These are phyloP conservation scores for Meloidogyne chitwoodi DNA, from an alignment of 1,140 invertebrate genomes.

Conservation along the genomic window DNA sequence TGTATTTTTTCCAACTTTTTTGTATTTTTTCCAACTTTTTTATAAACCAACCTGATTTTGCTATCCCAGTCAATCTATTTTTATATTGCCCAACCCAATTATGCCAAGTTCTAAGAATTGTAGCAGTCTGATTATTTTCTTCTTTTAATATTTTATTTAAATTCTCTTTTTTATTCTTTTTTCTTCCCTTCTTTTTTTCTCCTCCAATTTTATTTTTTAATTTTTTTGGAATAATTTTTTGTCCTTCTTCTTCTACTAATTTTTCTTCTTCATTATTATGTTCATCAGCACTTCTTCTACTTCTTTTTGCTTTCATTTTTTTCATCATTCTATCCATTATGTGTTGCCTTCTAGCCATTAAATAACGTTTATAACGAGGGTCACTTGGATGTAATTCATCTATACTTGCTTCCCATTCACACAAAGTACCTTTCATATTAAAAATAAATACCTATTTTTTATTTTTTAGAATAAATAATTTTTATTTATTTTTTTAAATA, in stretches of 20 bases:
- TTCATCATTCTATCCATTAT: neutral
- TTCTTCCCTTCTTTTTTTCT: neutral
- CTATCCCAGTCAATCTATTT: conserved; percentile 38
- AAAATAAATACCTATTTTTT: neutral
- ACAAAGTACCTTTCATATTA: conserved; percentile 26
- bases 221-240: neutral
- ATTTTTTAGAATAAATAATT: too few relatives aligned
- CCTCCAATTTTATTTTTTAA: neutral
- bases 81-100: conserved; percentile 41
- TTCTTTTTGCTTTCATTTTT: conserved; percentile 2
- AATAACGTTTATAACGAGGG: conserved; percentile 26
- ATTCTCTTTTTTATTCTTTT: neutral
- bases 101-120: conserved; percentile 36
- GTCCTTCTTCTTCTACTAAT: neutral
- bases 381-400: conserved; percentile 29
- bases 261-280: neutral
- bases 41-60: conserved; percentile 17
- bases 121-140: neutral
- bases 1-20: neutral
- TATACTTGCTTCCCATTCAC: conserved; percentile 35
- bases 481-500: too few relatives aligned
- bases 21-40: neutral
- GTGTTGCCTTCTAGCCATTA: conserved; percentile 11
- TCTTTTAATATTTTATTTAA: neutral
- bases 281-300: conserved; percentile 10